Conservation (phyloP, 2,888 invertebrate species). For the Boloria selene region DNA sequence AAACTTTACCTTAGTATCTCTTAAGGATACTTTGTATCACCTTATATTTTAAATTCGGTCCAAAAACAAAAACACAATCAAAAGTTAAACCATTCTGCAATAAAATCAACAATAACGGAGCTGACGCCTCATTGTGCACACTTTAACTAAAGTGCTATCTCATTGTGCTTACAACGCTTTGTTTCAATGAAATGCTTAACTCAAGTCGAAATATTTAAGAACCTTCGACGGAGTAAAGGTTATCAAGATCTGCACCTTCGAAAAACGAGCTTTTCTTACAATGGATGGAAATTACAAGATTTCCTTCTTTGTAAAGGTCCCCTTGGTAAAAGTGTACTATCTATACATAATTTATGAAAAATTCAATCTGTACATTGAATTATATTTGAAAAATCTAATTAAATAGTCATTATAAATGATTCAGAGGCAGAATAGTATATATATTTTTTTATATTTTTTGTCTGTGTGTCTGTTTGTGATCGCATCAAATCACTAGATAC, state of each 20-base stretch:
- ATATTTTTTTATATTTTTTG: no score
- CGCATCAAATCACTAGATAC: no score
- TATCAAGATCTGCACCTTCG: conserved; percentile 21
- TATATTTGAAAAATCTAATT: no score
- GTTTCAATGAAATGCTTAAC: conserved; percentile 17
- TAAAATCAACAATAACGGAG: conserved; percentile 15
- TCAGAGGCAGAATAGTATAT: no score
- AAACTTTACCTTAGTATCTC: no score
- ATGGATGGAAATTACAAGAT: neutral
- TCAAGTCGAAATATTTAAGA: conserved; percentile 15
- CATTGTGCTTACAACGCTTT: conserved; percentile 19
- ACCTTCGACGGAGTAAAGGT: conserved; percentile 19
- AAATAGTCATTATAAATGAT: no score
- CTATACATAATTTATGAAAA: no score
- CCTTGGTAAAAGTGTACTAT: no score
- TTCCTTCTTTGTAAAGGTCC: no score
- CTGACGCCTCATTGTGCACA: conserved; percentile 14
- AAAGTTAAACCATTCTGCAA: conserved; percentile 7
- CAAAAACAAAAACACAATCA: conserved; percentile 2
- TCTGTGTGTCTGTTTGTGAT: no score
- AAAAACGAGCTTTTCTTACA: conserved; percentile 9
- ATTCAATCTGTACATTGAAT: no score
- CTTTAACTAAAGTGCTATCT: conserved; percentile 18
- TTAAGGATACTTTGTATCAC: no score
- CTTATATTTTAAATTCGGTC: neutral